Base-by-base conservation (phyloP, 2,797 vertebrate species). In the Philypnodon macrostomus region DNA sequence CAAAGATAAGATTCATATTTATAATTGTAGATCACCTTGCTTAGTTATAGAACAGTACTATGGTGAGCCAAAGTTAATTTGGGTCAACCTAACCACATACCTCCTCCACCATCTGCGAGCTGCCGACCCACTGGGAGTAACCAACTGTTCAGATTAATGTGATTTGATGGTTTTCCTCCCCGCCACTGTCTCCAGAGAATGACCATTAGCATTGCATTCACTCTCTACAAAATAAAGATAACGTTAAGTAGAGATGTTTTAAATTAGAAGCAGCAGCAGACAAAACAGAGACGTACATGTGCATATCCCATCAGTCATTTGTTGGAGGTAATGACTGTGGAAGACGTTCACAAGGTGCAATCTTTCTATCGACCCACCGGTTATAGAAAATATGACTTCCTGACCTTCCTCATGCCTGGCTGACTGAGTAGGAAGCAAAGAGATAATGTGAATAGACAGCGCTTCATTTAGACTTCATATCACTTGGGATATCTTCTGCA, bases 141-240 rank as follows among this genome's bases (percentile, higher is more conserved):
- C 75, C 77, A 82, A 76, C 75, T 77, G 80, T 70, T 84, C 69
- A 33, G 40, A 68, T 75, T 61, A 77, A 81, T 67, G 58, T 53
- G 69, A 73, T 70, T 49, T 69, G 70, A 84, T 73, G 71, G 57
- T 53, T 70, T 44, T 58, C 38, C 44, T 67, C 53, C 31, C 47
- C 40, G 47, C 45, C 38, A 36, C 69, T 27, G 15, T 77, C 67
- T 70, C 69, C 5, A n/a, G 63, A 77, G 67, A 72, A 38, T 51
- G 55, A 61, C 71, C 70, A 67, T 76, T 76, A 68, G 55, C 57
- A 52, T 29, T 44, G 18, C 11, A 58, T 54, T 53, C 40, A 45
- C 44, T 51, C 64, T 38, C 37, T 67, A 63, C 31, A 59, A 18
- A 58, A 47, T 15, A 46, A 44, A 31, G 39, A 60, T 67, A 65